Base-by-base conservation (phyloP, 2,888 invertebrate species). In the Sepioteuthis lessoniana region DNA sequence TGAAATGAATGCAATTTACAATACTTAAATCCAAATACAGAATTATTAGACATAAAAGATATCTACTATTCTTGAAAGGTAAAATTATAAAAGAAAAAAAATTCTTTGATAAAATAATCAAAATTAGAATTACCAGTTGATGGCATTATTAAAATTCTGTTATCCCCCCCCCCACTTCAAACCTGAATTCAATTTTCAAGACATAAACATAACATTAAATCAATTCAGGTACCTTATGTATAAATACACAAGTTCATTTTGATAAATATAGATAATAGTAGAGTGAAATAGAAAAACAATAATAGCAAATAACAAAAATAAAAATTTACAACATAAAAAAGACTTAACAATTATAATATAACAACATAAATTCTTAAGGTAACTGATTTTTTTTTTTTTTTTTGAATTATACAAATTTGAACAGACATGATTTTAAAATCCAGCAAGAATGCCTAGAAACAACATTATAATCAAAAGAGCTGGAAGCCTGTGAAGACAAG, bases 401-500 rank as follows among this genome's bases (percentile, higher is more conserved):
- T 31, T 31, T 31, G 5, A n/a, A 76, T 76, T 10, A 13, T 1
- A 76, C n/a, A n/a, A 13, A 76, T 76, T 76, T n/a, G n/a, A 76
- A 47, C 4, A 55, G 25, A 55, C 19, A 55, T 55, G 55, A 55
- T 55, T 55, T 55, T 25, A 55, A 25, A 76, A 76, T n/a, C 13
- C n/a, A 76, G n/a, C n/a, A 76, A 76, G 76, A 76, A 76, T 76
- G 76, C n/a, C n/a, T n/a, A 76, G n/a, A 76, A 31, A n/a, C 8
- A n/a, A 76, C 13, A 76, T 76, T 76, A 16, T n/a, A n/a, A n/a
- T 76, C 76, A n/a, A 76, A n/a, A 76, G 76, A n/a, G 16, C 76
- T 35, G 76, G 76, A 76, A 76, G 76, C 76, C 76, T 76, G 76
- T 76, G n/a, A 76, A 76, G 76, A 76, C n/a, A 76, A 76, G n/a